Conservation (phyloP, 2,797 vertebrate species). For the Melanotaenia trifasciata region DNA sequence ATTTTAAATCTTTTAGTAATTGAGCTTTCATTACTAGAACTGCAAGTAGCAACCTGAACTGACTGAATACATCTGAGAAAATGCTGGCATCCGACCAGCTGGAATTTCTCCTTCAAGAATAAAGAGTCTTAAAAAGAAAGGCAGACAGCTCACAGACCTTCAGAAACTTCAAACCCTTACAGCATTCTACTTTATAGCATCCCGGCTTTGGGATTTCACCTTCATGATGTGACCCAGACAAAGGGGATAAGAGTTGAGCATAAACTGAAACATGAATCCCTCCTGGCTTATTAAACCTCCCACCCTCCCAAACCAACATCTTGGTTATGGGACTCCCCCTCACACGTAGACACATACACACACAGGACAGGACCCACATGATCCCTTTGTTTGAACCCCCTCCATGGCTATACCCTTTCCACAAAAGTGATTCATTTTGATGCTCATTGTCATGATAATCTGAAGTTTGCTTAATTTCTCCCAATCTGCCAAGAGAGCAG, state of each 20-base stretch:
- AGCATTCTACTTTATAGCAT: slow-evolving; percentile 28
- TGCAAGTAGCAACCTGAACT: slow-evolving; percentile 55
- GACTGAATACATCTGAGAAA: slow-evolving; percentile 29
- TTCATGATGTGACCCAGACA: slow-evolving; percentile 57
- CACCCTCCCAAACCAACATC: slow-evolving; percentile 59
- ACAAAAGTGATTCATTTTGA: slow-evolving; percentile 61
- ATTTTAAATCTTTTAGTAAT: slow-evolving; percentile 35
- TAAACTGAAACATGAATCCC: slow-evolving; percentile 76
- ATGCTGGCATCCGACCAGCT: slow-evolving; percentile 35
- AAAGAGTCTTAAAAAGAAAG: slow-evolving; percentile 1
- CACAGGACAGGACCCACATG: slow-evolving; percentile 60
- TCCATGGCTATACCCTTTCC: slow-evolving; percentile 53
- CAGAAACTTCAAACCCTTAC: slow-evolving; percentile 29
- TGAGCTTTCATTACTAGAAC: slow-evolving; percentile 30
- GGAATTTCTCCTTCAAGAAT: slow-evolving; percentile 9
- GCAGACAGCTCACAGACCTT: not conserved
- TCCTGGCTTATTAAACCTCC: slow-evolving; percentile 64
- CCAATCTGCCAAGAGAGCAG: slow-evolving; percentile 44
- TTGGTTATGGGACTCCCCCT: slow-evolving; percentile 54
- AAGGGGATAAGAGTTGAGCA: slow-evolving; percentile 48
- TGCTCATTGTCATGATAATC: slow-evolving; percentile 70
- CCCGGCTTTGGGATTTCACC: slow-evolving; percentile 55
- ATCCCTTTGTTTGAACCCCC: slow-evolving; percentile 71
- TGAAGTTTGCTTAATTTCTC: slow-evolving; percentile 40
- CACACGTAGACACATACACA: slow-evolving; percentile 22